Evolutionary conservation across 2,888 invertebrate species (phyloP).

Genomic region (Lamellibrachia satsuma): DNA sequence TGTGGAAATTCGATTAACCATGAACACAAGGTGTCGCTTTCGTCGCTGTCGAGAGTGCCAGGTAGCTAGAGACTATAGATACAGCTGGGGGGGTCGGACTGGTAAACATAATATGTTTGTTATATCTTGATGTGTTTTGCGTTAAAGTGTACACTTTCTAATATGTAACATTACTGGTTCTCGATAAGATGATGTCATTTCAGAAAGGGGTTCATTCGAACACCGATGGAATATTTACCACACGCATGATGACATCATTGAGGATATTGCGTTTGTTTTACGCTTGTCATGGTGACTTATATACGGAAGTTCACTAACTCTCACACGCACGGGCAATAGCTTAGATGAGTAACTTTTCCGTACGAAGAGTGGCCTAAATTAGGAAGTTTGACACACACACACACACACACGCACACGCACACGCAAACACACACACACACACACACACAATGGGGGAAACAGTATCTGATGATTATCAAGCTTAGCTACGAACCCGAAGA

Average conservation of each 20-base stretch:
- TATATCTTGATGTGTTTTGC: background rate
- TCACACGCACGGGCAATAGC: background rate
- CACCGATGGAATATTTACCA: background rate
- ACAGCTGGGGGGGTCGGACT: background rate
- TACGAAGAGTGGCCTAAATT: background rate
- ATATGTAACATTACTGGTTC: background rate
- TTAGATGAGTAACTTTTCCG: background rate
- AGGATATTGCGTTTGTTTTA: background rate
- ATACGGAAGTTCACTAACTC: background rate
- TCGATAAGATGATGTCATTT: background rate
- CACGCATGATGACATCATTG: background rate
- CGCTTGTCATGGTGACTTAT: background rate
- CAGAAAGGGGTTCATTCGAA: background rate
- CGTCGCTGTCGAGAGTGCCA: background rate
- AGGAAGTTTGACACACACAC: background rate
- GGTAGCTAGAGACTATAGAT: background rate
- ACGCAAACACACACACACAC: background rate
- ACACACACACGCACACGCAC: background rate
- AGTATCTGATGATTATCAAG: background rate
- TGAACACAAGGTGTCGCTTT: background rate
- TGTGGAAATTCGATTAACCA: background rate
- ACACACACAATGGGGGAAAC: background rate
- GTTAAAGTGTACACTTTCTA: background rate
- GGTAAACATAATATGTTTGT: background rate
- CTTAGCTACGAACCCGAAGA: background rate